These are phyloP conservation scores for Cephus pulcher DNA, from an alignment of 2,888 invertebrate genomes.

Conservation along the genomic window DNA sequence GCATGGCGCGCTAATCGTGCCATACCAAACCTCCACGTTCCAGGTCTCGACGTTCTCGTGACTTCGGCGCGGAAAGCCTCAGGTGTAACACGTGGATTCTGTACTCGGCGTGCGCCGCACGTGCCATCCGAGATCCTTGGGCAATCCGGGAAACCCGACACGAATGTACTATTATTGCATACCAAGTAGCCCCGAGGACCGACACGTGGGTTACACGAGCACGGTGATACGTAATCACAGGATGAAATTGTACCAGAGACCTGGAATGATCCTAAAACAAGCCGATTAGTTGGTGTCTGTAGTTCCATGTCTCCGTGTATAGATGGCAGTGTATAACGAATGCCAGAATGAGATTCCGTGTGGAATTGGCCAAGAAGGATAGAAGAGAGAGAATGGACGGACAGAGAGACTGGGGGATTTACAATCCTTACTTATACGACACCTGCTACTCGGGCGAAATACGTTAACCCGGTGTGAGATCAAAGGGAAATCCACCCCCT, in stretches of 20 bases:
- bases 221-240: neutral
- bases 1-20: neutral
- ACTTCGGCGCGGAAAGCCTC: neutral
- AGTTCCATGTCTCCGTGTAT: neutral
- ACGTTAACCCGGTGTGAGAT: neutral
- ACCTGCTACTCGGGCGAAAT: neutral
- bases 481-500: neutral
- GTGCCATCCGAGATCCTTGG: neutral
- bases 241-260: neutral
- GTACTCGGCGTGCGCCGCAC: neutral
- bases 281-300: neutral
- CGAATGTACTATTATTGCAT: neutral
- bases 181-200: neutral
- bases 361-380: neutral
- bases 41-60: neutral
- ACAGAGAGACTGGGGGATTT: neutral
- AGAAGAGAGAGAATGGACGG: neutral
- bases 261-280: neutral
- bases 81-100: neutral
- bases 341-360: neutral
- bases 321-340: neutral
- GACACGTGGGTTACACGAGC: neutral
- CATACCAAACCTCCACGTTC: neutral
- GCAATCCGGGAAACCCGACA: neutral
- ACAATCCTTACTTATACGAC: neutral